Base-by-base conservation (phyloP, 2,888 invertebrate genomes). In the Lasius fuliginosus region DNA sequence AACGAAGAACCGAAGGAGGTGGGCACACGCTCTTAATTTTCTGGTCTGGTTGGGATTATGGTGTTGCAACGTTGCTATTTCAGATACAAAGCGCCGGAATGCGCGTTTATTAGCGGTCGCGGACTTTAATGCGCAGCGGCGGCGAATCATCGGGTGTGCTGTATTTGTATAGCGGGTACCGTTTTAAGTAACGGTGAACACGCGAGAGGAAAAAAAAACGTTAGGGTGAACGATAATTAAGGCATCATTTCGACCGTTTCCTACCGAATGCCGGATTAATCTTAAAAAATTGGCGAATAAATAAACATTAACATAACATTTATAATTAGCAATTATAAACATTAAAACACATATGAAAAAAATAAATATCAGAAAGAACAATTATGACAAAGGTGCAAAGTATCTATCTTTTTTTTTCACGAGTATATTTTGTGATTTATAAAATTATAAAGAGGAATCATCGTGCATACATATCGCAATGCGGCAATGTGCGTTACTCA, bases 101-200 rank as follows among this genome's bases (percentile, higher is more conserved):
- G 83, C 85, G 87, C 71, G 84, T 86, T 77, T 88, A 88, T 88
- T 89, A 89, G 86, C 87, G 86, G 86, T 85, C 82, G 74, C 64
- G 83, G 83, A 56, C 65, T 74, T 76, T 85, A 85, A 85, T 83
- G 77, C 81, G 62, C 62, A 56, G 67, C 58, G 60, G 83, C 83
- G 76, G 85, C 87, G 83, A 89, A 86, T 86, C 76, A 85, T 85
- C 76, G 67, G 69, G 82, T 87, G 87, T 88, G 82, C 82, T 76
- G 82, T 85, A 89, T 88, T 85, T 86, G 84, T 77, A 84, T 74
- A 85, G 27, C 36, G 42, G 64, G 83, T 82, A 83, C 85, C 85
- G 87, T 82, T 83, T 84, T 46, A 71, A 60, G 53, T 89, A 89
- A 89, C 89, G 88, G 88, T 90, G 79, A 84, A 85, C 40, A 46